phyloP scores from a whole-genome alignment of 2,797 vertebrate species.

The Erithacus rubecula region DNA sequence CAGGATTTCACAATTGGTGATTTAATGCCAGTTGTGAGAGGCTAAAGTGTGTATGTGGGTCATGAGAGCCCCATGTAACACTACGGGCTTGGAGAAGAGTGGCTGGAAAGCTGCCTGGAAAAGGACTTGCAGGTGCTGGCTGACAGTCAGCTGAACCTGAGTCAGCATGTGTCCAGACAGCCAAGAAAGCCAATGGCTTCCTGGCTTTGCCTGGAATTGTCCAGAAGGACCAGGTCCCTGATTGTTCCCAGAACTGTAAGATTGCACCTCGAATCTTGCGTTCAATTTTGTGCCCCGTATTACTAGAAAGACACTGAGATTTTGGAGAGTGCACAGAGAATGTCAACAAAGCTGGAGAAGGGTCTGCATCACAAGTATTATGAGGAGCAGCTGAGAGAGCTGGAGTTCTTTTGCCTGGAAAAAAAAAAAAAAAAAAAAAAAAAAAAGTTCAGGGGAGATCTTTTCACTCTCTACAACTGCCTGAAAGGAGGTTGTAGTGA shows the following conservation, averaged over 20 bases:
- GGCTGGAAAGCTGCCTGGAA: not conserved
- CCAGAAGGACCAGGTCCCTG: not conserved
- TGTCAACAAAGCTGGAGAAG: not conserved
- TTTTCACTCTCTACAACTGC: not conserved
- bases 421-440: not conserved
- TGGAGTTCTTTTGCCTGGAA: not conserved
- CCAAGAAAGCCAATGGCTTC: not conserved
- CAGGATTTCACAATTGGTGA: not conserved
- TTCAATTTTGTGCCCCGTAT: not conserved
- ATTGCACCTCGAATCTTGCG: rapidly evolving
- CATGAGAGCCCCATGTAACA: no score
- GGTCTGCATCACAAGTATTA: not conserved
- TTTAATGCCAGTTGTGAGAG: not conserved
- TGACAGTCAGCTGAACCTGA: not conserved
- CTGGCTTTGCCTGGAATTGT: not conserved
- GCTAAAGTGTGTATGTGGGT: not conserved
- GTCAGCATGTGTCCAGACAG: not conserved
- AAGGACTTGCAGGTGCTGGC: not conserved
- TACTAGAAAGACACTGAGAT: not conserved
- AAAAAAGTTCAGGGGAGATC: not conserved
- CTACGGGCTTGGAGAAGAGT: no score
- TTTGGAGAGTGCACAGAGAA: not conserved
- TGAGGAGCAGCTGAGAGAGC: not conserved
- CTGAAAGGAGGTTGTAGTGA: rapidly evolving
- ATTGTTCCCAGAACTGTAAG: rapidly evolving